These are phyloP conservation scores for Adelges cooleyi DNA, from an alignment of 1,140 invertebrate genomes.

Conservation along the genomic window DNA sequence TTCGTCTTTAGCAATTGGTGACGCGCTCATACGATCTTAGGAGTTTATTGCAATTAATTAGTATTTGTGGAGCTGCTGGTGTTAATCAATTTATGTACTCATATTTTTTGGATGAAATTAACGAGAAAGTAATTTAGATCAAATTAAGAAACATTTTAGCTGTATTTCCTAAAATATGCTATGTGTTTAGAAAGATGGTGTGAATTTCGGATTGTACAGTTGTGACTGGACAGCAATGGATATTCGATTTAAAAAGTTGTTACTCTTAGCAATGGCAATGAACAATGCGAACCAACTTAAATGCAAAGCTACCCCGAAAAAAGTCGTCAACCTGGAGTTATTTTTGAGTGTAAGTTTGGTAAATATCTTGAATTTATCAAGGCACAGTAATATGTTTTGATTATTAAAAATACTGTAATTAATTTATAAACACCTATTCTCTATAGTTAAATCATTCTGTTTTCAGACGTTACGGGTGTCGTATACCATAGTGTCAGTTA, in stretches of 20 bases:
- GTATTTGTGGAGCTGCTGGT: too few relatives aligned
- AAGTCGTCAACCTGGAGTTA: neutral
- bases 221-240: neutral
- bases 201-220: conserved; percentile 14
- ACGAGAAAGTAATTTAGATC: neutral
- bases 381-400: too few relatives aligned
- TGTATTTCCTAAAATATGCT: neutral
- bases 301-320: neutral
- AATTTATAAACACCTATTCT: too few relatives aligned
- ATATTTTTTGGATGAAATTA: too few relatives aligned
- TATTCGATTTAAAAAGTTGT: neutral
- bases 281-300: neutral
- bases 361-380: too few relatives aligned
- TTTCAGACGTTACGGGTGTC: too few relatives aligned
- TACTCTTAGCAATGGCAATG: conserved; percentile 2
- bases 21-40: too few relatives aligned
- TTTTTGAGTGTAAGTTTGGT: neutral
- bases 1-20: neutral
- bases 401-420: too few relatives aligned
- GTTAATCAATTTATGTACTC: too few relatives aligned
- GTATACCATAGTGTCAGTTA: too few relatives aligned
- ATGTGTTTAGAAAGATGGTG: neutral
- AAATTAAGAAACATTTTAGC: neutral
- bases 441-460: too few relatives aligned
- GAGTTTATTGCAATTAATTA: too few relatives aligned